Base-by-base conservation (phyloP, 2,113 vertebrate species). In the Hassar affinis region DNA sequence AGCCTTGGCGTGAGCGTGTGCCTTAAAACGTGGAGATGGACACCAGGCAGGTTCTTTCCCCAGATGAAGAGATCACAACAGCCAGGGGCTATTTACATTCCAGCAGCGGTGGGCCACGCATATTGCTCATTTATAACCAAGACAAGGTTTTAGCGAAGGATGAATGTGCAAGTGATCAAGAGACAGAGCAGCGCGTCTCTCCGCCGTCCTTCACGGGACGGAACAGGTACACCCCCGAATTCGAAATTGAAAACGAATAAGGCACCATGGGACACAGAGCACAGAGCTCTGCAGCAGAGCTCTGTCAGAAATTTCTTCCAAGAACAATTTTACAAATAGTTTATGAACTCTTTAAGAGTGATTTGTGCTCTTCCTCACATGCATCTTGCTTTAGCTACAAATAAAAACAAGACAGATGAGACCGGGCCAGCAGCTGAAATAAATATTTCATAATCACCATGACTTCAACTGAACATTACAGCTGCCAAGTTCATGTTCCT, bases 31-130 rank as follows among this genome's bases (percentile, higher is more conserved):
- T 64, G 35, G 81, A 81, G 80, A 77, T 80, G 81, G 64, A 64
- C 20, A n/a, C 45, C 59, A 80, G 57, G 66, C 59, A 79, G 64
- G 72, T 86, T 86, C 49, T 88, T 25, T 66, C 62, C 52, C 35
- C 56, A 75, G 82, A 80, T 85, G 71, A 76, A 45, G 72, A 68
- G 56, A 49, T 79, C 66, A 77, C 52, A 79, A 61, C 22, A 80
- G 75, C 79, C 42, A 33, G 3, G 61, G 76, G 79, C 66, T 86
- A 71, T 86, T 87, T 89, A 89, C 81, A 87, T 86, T 87, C 84
- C 88, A 84, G 38, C 88, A 84, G 38, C 11, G 42, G 42, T 74
- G 79, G 78, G 79, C 74, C 38, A 86, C 56, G 74, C 51, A 79
- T 56, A 83, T 78, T 74, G 35, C 18, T 61, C 52, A 57, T 79